These are phyloP conservation scores for Oncorhynchus keta DNA, from an alignment of 2,113 vertebrate species.

Conservation along the genomic window DNA sequence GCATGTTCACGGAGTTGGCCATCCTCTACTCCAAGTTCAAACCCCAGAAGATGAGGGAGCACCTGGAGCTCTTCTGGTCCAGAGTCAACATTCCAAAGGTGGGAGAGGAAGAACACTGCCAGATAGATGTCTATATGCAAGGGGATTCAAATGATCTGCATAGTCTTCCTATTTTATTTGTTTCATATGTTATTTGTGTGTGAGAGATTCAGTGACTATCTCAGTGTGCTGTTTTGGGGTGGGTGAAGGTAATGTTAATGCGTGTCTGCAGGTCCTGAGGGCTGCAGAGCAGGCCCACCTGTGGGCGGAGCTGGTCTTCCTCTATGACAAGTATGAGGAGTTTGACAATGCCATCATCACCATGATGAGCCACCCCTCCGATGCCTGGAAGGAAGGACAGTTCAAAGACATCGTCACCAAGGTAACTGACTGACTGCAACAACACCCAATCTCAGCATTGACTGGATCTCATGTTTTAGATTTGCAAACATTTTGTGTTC, in stretches of 20 bases:
- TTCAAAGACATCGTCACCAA: conserved; percentile 99
- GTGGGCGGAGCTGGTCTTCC: conserved; percentile 96
- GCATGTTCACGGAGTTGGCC: conserved; percentile 98
- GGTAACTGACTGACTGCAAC: conserved; percentile 66
- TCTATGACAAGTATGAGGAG: conserved; percentile 99
- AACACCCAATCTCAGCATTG: background rate
- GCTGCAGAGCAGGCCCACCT: conserved; percentile 98
- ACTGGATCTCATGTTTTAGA: background rate
- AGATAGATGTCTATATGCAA: background rate
- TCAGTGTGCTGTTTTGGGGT: background rate
- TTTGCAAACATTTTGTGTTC: background rate
- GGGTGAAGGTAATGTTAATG: background rate
- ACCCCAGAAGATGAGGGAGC: conserved; percentile 99
- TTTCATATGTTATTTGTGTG: background rate
- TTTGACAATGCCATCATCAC: conserved; percentile 99
- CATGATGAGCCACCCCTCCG: conserved; percentile 98
- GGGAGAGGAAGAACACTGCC: background rate
- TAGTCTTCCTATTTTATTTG: background rate
- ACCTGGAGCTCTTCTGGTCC: conserved; percentile 98
- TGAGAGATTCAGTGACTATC: background rate
- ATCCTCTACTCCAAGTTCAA: conserved; percentile 99
- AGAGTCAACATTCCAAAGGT: conserved; percentile 99
- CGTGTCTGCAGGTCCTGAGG: conserved; percentile 84
- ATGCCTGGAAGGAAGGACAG: conserved; percentile 98
- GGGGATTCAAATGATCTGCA: background rate